Base-by-base conservation (phyloP, 1,140 invertebrate genomes). In the Agrilus planipennis region DNA sequence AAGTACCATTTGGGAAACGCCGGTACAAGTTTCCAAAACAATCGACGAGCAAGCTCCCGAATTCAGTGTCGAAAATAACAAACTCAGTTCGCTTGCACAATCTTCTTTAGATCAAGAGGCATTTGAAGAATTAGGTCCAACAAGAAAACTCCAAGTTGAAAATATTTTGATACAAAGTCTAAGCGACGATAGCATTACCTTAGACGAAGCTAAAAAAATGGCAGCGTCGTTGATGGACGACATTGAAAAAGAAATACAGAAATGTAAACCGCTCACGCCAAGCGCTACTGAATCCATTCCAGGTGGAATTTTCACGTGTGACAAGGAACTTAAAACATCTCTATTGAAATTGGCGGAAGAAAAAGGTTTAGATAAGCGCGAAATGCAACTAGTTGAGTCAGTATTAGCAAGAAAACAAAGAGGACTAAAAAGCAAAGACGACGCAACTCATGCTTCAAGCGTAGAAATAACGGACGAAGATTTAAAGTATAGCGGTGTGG, bases 391-490 rank as follows among this genome's bases (percentile, higher is more conserved):
- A 10, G 62, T 70, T 35, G 64, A 71, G 52, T 69, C 67, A 32
- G 63, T 70, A 10, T 49, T 69, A 11, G 65, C 62, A 4, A 60
- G 64, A 48, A 63, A 67, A 44, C 61, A 69, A 48, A 51, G 63
- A 20, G 65, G 67, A 49, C 52, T 58, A 11, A 62, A 58, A 44
- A 51, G 69, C 18, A 47, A 61, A 18, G 56, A 69, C 44, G 61
- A 57, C 34, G 71, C 76, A 29, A 72, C 70, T 19, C 71, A 69
- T 60, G 65, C 73, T 37, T 75, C 69, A 0, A 74, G 76, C 40
- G 72, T 74, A 54, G 73, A 79, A 64, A 72, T 77, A 37, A 81
- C 75, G 18, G 79, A 79, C 61, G 78, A 81, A 60, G 75, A 80
- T 56, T 53, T 76, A 19, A 51, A 63, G 40, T 71, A 67, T 51